Percentiles rank a stretch among this genome's conserved stretches.
Evolutionary conservation across 2,113 vertebrate species (phyloP).

Genomic region (Argyrosomus japonicus): DNA sequence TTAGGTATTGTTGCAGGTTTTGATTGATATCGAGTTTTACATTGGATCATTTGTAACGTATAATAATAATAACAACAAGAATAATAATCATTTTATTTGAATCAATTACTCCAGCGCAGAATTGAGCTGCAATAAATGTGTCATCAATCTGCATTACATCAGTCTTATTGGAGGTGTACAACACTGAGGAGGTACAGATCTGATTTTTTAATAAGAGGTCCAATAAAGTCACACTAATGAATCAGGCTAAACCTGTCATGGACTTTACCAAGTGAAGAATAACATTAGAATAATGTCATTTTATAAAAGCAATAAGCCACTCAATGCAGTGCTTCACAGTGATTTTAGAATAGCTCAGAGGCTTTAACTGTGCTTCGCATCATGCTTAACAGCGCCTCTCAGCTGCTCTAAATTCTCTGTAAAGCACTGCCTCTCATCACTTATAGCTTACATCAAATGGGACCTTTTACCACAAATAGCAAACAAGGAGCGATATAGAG

Average conservation of each 20-base stretch:
- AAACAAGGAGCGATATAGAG: slow-evolving; percentile 45
- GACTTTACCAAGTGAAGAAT: slow-evolving; percentile 49
- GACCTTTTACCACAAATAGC: slow-evolving; percentile 66
- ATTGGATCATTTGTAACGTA: background rate
- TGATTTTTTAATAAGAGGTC: slow-evolving; percentile 49
- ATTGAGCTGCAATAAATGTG: slow-evolving; percentile 8
- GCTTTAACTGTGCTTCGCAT: slow-evolving; percentile 65
- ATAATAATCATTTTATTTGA: background rate
- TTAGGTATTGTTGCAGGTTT: background rate
- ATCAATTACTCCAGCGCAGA: background rate
- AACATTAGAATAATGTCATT: slow-evolving; percentile 66
- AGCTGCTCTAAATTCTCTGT: slow-evolving; percentile 62
- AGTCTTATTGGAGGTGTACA: slow-evolving; percentile 27
- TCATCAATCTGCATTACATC: slow-evolving; percentile 29
- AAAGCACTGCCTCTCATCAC: slow-evolving; percentile 66
- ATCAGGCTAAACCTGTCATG: slow-evolving; percentile 52
- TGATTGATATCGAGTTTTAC: background rate
- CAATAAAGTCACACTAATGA: slow-evolving; percentile 51
- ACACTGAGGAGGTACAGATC: slow-evolving; percentile 6
- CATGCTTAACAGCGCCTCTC: slow-evolving; percentile 65
- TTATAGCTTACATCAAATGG: slow-evolving; percentile 66
- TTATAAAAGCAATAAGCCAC: slow-evolving; percentile 68
- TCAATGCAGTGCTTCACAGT: slow-evolving; percentile 61
- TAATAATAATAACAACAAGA: background rate
- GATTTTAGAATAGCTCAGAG: slow-evolving; percentile 66